Percentiles rank a stretch among this genome's conserved stretches.
Evolutionary conservation across 2,888 invertebrate species (phyloP).

Genomic region (Tiliacea aurago): DNA sequence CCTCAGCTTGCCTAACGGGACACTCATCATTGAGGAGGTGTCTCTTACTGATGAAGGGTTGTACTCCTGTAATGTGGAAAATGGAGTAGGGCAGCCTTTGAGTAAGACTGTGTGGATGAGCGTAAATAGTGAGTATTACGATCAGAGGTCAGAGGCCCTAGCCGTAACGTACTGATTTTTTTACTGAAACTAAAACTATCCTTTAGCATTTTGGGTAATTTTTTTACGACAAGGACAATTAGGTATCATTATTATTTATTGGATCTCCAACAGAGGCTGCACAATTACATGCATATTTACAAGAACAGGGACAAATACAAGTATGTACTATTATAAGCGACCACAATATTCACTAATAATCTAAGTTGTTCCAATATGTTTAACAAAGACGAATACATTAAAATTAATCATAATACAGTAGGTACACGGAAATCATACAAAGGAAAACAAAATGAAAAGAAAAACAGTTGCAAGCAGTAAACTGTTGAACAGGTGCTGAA

Average conservation of each 20-base stretch:
- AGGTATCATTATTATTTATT: neutral
- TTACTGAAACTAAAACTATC: no score
- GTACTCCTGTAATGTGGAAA: slow-evolving; percentile 89
- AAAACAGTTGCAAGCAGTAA: no score
- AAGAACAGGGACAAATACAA: neutral
- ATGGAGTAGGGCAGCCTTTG: slow-evolving; percentile 87
- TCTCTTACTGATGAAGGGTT: slow-evolving; percentile 86
- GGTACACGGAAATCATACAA: no score
- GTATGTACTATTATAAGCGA: neutral
- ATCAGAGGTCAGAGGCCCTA: no score
- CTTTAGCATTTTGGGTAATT: no score
- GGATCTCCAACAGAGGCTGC: neutral
- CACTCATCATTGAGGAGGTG: slow-evolving; percentile 86
- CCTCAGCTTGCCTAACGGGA: slow-evolving; percentile 86
- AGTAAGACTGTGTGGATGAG: slow-evolving; percentile 89
- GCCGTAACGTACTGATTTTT: no score
- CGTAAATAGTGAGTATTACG: slow-evolving; percentile 78
- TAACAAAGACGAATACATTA: neutral
- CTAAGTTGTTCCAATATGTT: neutral
- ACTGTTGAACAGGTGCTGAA: no score
- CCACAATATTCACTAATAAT: neutral
- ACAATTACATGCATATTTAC: neutral
- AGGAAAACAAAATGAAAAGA: no score
- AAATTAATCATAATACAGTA: neutral
- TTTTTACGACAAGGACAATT: no score